Conservation (phyloP, 2,888 invertebrate species). For the Drosophila formosana region DNA sequence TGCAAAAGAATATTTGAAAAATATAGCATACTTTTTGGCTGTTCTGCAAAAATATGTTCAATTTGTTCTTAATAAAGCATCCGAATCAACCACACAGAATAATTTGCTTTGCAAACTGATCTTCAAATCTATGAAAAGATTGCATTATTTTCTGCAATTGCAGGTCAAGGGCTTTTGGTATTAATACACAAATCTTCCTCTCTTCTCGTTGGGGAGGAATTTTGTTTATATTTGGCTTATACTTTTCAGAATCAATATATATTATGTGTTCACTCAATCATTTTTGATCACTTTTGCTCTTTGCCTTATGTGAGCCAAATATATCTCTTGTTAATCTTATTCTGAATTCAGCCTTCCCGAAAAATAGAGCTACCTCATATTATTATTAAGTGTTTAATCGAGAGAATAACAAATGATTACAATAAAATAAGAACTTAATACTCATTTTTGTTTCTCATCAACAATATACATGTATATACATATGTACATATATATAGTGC, state of each 20-base stretch:
- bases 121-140: background rate
- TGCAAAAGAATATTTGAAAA: background rate
- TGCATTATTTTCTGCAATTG: background rate
- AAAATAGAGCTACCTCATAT: too few relatives aligned
- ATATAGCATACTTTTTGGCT: background rate
- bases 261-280: background rate
- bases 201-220: background rate
- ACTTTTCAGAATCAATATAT: slow-evolving; percentile 1
- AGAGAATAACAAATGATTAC: too few relatives aligned
- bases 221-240: background rate
- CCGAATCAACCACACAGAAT: too few relatives aligned
- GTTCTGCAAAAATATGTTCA: background rate
- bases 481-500: background rate
- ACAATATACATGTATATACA: background rate
- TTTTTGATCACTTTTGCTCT: background rate
- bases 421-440: too few relatives aligned
- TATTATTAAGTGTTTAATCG: too few relatives aligned
- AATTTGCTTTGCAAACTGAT: background rate
- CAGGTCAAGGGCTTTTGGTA: background rate
- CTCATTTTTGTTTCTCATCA: background rate
- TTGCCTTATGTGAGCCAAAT: background rate
- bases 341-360: background rate
- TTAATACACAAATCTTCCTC: background rate
- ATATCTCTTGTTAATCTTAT: background rate
- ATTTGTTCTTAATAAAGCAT: too few relatives aligned